Conservation (phyloP, 2,113 vertebrate genomes). For the Trogon surrucura region DNA sequence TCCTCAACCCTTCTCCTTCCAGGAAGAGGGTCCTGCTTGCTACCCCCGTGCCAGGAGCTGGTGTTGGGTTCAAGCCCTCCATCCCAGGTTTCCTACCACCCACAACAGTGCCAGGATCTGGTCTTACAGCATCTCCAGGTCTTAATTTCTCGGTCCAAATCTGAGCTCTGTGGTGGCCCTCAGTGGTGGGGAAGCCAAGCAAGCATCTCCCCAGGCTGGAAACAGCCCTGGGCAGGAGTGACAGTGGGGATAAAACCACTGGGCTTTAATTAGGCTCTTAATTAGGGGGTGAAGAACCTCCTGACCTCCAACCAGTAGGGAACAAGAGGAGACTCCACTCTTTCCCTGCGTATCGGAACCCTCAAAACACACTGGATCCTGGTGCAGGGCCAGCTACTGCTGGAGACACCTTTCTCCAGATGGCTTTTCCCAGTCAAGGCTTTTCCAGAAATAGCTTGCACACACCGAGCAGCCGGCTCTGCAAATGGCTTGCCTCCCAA, state of each 20-base stretch:
- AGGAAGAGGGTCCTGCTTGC: background rate
- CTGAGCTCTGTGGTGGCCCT: background rate
- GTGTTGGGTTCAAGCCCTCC: background rate
- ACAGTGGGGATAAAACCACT: background rate
- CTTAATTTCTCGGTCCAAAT: background rate
- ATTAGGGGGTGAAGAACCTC: background rate
- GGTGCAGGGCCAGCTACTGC: background rate
- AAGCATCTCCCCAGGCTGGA: background rate
- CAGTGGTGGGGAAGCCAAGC: rapidly evolving
- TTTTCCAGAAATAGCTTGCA: background rate
- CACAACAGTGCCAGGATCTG: rapidly evolving
- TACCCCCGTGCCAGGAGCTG: background rate
- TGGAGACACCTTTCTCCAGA: background rate
- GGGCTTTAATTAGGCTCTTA: background rate
- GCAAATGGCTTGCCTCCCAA: background rate
- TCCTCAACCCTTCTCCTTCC: background rate
- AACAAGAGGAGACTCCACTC: rapidly evolving
- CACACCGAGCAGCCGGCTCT: background rate
- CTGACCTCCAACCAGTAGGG: background rate
- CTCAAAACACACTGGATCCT: background rate
- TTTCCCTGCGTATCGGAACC: background rate
- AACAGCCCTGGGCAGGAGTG: background rate
- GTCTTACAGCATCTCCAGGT: background rate
- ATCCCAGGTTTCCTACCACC: background rate
- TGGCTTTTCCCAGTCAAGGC: background rate